Evolutionary conservation across 2,888 invertebrate species (phyloP).

Genomic region (Candidula unifasciata): DNA sequence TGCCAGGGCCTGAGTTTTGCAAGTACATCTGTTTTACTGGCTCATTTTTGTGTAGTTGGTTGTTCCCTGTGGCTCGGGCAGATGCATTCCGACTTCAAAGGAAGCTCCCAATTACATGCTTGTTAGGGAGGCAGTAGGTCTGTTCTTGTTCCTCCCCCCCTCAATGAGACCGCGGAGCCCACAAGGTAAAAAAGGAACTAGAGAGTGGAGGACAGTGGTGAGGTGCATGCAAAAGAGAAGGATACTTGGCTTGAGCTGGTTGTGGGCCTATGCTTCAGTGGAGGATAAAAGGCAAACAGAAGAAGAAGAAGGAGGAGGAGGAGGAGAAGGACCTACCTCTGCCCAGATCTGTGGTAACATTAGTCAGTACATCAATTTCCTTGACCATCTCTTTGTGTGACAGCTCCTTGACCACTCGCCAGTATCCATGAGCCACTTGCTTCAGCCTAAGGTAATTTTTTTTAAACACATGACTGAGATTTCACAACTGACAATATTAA

Average conservation of each 20-base stretch:
- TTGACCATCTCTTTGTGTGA: slow-evolving; percentile 80
- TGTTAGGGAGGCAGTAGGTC: too few relatives aligned
- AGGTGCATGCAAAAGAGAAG: background rate
- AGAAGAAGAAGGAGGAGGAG: background rate
- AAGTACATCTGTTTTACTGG: too few relatives aligned
- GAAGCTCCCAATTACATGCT: too few relatives aligned
- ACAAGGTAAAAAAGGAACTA: background rate
- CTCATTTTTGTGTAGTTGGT: too few relatives aligned
- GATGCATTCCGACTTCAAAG: too few relatives aligned
- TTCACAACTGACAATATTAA: background rate
- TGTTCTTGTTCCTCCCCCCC: too few relatives aligned
- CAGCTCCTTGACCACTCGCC: slow-evolving; percentile 80
- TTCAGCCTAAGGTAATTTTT: slow-evolving; percentile 62
- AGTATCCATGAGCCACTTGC: slow-evolving; percentile 79
- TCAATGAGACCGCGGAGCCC: too few relatives aligned
- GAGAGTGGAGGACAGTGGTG: background rate
- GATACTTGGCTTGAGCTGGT: background rate
- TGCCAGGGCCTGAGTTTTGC: too few relatives aligned
- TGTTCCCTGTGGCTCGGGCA: too few relatives aligned
- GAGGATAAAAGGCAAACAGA: background rate
- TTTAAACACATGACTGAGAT: background rate
- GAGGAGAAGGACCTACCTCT: slow-evolving; percentile 77
- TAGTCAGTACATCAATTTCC: slow-evolving; percentile 79
- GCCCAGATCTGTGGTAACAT: slow-evolving; percentile 80
- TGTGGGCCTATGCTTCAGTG: too few relatives aligned